Evolutionary conservation across 2,797 vertebrate genomes (phyloP).

Genomic region (Fistularia tabacaria): DNA sequence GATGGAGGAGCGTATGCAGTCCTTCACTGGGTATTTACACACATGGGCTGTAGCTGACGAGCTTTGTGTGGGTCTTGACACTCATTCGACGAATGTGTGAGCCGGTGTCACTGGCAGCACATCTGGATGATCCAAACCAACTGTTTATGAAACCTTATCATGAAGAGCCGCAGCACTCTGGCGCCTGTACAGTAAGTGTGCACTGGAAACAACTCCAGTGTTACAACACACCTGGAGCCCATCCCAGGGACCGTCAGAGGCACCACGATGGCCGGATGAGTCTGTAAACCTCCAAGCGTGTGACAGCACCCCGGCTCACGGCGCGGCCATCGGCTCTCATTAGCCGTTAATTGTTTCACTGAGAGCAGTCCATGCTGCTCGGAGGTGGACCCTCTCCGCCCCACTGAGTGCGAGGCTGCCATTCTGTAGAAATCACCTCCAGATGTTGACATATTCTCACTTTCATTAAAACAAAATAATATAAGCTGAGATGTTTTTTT

Average conservation of each 20-base stretch:
- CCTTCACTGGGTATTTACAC: not conserved
- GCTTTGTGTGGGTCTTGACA: not conserved
- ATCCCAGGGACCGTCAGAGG: constrained; percentile 29
- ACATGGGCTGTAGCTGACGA: too few species aligned
- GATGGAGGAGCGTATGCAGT: not conserved
- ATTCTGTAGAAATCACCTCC: constrained; percentile 59
- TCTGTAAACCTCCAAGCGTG: constrained; percentile 34
- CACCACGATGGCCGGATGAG: constrained; percentile 23
- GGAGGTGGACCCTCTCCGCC: constrained; percentile 26
- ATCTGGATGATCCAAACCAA: constrained; percentile 36
- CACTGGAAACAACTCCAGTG: constrained; percentile 43
- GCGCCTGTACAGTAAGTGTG: constrained; percentile 34
- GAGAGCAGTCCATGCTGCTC: constrained; percentile 20
- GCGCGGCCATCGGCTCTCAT: not conserved
- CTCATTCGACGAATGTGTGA: not conserved
- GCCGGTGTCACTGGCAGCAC: constrained; percentile 14
- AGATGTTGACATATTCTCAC: constrained; percentile 63
- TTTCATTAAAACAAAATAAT: constrained; percentile 32
- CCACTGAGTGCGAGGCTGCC: constrained; percentile 46
- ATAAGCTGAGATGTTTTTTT: too few species aligned
- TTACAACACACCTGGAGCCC: constrained; percentile 61
- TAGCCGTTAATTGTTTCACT: constrained; percentile 34
- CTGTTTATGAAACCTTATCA: constrained; percentile 35
- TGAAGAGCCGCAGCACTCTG: constrained; percentile 36
- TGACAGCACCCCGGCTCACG: constrained; percentile 31